Evolutionary conservation across 2,888 invertebrate genomes (phyloP).

Genomic region (Agonopterix alstromeriana): DNA sequence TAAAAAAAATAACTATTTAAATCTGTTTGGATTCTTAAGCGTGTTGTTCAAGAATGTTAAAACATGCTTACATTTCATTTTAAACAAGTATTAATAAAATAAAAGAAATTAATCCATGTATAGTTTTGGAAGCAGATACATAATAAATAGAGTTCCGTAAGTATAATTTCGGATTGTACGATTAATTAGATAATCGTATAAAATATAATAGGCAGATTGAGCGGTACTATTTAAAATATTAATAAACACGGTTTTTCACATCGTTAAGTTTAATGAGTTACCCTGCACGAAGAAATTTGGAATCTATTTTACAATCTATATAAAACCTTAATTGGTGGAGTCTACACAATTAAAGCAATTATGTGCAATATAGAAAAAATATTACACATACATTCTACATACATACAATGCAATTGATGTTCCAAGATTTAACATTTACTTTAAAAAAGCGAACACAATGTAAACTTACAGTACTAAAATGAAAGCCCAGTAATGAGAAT

Average conservation of each 20-base stretch:
- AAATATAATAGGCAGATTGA: conserved; percentile 39
- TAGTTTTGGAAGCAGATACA: neutral
- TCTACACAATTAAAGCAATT: conserved; percentile 28
- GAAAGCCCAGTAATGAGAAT: too few species aligned
- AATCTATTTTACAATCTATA: conserved; percentile 48
- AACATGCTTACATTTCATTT: too few species aligned
- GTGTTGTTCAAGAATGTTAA: too few species aligned
- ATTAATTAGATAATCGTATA: conserved; percentile 33
- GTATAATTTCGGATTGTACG: conserved; percentile 28
- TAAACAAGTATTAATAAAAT: too few species aligned
- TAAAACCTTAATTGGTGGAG: conserved; percentile 36
- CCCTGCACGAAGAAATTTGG: conserved; percentile 71
- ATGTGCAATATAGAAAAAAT: conserved; percentile 15
- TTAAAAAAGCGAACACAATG: conserved; percentile 12
- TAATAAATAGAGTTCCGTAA: conserved; percentile 2
- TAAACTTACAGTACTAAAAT: conserved; percentile 9
- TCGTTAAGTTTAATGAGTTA: conserved; percentile 37
- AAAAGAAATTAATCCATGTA: neutral
- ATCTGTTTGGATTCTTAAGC: too few species aligned
- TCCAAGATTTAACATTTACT: conserved; percentile 11
- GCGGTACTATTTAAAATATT: conserved; percentile 33
- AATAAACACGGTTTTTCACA: conserved; percentile 31
- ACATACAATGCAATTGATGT: conserved; percentile 13
- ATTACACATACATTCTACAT: conserved; percentile 16
- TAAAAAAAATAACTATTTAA: too few species aligned